Percentiles rank a stretch among this genome's conserved stretches.
Evolutionary conservation across 2,113 vertebrate species (phyloP).

Genomic region (Numenius arquata): DNA sequence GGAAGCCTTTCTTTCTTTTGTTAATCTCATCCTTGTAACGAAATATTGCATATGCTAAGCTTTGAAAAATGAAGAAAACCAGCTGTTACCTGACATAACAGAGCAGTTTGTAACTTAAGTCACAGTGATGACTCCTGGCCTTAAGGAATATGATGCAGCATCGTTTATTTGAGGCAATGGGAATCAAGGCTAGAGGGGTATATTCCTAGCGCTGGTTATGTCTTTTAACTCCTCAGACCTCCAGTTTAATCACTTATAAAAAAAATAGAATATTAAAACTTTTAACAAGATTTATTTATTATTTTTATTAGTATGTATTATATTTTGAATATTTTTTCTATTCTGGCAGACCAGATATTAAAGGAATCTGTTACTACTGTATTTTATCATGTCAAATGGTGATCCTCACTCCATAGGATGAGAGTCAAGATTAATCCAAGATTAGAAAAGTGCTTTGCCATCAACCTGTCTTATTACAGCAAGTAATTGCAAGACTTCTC

Average conservation of each 20-base stretch:
- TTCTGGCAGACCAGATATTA: background rate
- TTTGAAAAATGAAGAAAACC: background rate
- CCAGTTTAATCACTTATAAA: background rate
- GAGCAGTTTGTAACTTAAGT: background rate
- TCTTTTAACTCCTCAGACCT: background rate
- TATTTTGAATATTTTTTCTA: background rate
- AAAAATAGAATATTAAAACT: background rate
- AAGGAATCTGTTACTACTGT: background rate
- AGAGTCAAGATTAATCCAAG: background rate
- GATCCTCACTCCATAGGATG: background rate
- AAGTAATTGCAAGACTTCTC: background rate
- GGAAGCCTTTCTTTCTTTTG: background rate
- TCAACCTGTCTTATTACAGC: background rate
- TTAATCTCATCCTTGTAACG: background rate
- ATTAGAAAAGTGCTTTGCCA: background rate
- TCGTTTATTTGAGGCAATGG: background rate
- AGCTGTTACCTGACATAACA: background rate
- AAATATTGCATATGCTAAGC: background rate
- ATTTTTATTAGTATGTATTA: background rate
- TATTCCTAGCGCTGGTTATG: background rate
- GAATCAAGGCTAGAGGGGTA: background rate
- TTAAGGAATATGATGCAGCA: background rate
- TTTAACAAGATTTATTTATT: background rate
- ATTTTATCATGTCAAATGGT: background rate
- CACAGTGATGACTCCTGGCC: background rate